Percentiles rank a stretch among this genome's conserved stretches.
Conservation (phyloP, 2,888 invertebrate genomes). For the Ceriagrion tenellum region DNA sequence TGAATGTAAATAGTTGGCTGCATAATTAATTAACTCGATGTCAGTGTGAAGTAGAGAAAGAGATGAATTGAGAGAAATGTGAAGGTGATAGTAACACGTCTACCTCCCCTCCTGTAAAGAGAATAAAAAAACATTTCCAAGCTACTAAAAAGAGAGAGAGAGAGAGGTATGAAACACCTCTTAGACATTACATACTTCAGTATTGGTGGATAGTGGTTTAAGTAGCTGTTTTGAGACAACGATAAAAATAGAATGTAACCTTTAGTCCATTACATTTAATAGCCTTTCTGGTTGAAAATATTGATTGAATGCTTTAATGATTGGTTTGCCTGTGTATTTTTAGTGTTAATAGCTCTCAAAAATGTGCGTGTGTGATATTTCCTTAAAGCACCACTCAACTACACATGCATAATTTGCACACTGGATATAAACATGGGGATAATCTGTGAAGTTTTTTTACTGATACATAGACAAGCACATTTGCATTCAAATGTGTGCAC, state of each 20-base stretch:
- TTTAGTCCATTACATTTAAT: slow-evolving; percentile 62
- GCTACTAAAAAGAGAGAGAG: slow-evolving; percentile 55
- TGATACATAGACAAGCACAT: slow-evolving; percentile 58
- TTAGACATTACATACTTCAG: slow-evolving; percentile 60
- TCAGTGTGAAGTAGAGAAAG: slow-evolving; percentile 66
- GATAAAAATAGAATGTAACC: slow-evolving; percentile 64
- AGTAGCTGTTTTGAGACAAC: slow-evolving; percentile 62
- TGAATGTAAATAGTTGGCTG: slow-evolving; percentile 65
- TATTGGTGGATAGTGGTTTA: slow-evolving; percentile 64
- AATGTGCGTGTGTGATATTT: slow-evolving; percentile 44
- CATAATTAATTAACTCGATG: slow-evolving; percentile 65
- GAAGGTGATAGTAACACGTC: slow-evolving; percentile 67
- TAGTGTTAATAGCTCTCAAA: slow-evolving; percentile 62
- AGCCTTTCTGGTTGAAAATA: slow-evolving; percentile 63
- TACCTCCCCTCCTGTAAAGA: slow-evolving; percentile 67
- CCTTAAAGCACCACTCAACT: slow-evolving; percentile 59
- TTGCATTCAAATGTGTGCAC: slow-evolving; percentile 35
- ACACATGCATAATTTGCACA: slow-evolving; percentile 59
- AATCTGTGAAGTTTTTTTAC: slow-evolving; percentile 47
- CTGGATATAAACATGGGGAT: slow-evolving; percentile 56
- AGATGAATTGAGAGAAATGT: slow-evolving; percentile 49
- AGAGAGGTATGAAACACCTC: slow-evolving; percentile 49
- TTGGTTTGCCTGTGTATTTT: slow-evolving; percentile 54
- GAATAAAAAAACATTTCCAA: slow-evolving; percentile 49
- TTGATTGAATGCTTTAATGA: slow-evolving; percentile 61